Evolutionary conservation across 2,888 invertebrate species (phyloP).

Genomic region (Mythimna lalbum): DNA sequence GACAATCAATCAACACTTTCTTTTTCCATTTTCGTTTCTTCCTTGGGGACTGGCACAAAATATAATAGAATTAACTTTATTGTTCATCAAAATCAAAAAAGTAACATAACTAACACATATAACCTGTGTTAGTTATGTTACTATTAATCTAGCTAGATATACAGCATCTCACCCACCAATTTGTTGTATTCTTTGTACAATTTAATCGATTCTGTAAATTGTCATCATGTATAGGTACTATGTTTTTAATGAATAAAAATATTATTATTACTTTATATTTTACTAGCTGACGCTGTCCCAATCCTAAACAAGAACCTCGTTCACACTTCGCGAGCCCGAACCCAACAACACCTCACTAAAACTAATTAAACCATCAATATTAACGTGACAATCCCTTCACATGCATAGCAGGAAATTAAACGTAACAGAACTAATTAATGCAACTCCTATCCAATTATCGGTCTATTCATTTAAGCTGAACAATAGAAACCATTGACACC

Average conservation of each 20-base stretch:
- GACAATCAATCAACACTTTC: neutral
- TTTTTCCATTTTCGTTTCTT: too few species aligned
- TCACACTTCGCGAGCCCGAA: neutral
- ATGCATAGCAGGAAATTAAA: slow-evolving; percentile 2
- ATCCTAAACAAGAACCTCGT: neutral
- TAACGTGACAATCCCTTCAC: neutral
- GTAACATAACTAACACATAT: too few species aligned
- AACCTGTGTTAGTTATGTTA: too few species aligned
- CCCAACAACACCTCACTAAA: neutral
- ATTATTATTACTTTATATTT: neutral
- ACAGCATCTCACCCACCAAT: too few species aligned
- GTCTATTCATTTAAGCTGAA: slow-evolving; percentile 13
- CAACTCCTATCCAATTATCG: slow-evolving; percentile 2
- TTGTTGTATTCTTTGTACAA: too few species aligned
- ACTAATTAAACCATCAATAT: slow-evolving; percentile 9
- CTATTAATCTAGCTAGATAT: too few species aligned
- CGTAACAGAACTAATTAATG: slow-evolving; percentile 21
- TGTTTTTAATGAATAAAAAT: too few species aligned
- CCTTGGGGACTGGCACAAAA: too few species aligned
- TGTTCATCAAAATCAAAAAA: too few species aligned
- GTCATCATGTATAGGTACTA: too few species aligned
- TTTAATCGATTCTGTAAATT: too few species aligned
- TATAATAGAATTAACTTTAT: too few species aligned
- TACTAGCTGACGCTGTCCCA: neutral
- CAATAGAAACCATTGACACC: slow-evolving; percentile 18